Evolutionary conservation across 2,888 invertebrate species (phyloP), one percentile per base, ranked within the genome.

Genomic region (Alitta virens): DNA sequence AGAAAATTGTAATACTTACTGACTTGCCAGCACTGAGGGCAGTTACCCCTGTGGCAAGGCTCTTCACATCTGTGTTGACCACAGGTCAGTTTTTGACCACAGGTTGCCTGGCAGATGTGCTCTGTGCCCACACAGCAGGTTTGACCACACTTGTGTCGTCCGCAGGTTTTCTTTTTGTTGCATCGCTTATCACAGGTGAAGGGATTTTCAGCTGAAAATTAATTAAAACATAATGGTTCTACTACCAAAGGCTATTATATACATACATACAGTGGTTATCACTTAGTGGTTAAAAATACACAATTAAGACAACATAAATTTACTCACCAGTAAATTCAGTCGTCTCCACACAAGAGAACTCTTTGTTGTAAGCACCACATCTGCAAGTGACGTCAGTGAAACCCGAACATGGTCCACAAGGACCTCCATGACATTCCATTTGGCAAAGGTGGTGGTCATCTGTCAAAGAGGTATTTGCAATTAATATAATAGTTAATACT

Each of bases 11-110:
- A 21, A 14, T 54, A 66, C 87, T 84, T 78, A 88, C 91, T 89
- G 73, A 90, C 88, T 72, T 89, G 85, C 71, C 89, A 87, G 80
- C 94, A 94, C 1, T 90, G 88, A 49, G 75, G 78, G 69, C 84
- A 84, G 70, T 80, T 79, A 12, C 94, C 94, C 59, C 89, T 88
- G 83, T 98, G 98, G 81, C 97, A 98, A 58, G 89, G 88, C 75
- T 90, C 88, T 71, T 91, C 82, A 83, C 97, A 97, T 73, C 89
- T 89, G 81, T 98, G 97, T 71, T 88, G 86, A 62, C 94, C 94
- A 83, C 98, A 98, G 33, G 88, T 86, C 25, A 98, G 85, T 59
- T 87, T 87, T 75, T 90, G 89, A 57, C 89, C 91, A 71, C 83
- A 83, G 2, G 73, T 67, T 52, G 73, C 63, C 5, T 89, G 88